A percentile compares a stretch with the other conserved stretches of the same genome.
Conservation (phyloP, 2,888 invertebrate genomes). For the Aleiodes testaceus region DNA sequence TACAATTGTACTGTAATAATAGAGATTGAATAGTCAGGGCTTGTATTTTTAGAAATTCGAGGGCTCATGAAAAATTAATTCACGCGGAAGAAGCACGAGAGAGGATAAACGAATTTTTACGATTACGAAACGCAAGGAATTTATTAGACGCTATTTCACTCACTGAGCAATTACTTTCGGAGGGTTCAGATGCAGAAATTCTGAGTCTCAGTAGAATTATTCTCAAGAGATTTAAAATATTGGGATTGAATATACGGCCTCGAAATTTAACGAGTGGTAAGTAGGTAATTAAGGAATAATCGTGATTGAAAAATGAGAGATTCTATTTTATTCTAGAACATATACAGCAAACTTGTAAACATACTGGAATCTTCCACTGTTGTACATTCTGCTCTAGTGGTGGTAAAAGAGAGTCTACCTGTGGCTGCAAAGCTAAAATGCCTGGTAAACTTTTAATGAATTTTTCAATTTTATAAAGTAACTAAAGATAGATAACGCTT, state of each 20-base stretch:
- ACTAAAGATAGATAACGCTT: not conserved
- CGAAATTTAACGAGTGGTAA: slow-evolving; percentile 34
- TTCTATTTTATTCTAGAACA: slow-evolving; percentile 46
- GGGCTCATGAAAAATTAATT: slow-evolving; percentile 30
- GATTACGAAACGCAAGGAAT: slow-evolving; percentile 63
- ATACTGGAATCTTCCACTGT: slow-evolving; percentile 85
- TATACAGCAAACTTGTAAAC: slow-evolving; percentile 67
- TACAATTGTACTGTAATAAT: not conserved
- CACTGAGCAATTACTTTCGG: slow-evolving; percentile 75
- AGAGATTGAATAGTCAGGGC: not conserved
- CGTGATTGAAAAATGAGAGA: not conserved
- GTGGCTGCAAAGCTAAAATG: slow-evolving; percentile 85
- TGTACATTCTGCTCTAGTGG: slow-evolving; percentile 88
- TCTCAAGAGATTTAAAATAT: slow-evolving; percentile 77
- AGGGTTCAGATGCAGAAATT: slow-evolving; percentile 82
- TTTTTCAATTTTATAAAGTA: not conserved
- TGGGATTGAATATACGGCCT: slow-evolving; percentile 51
- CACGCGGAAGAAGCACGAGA: slow-evolving; percentile 64
- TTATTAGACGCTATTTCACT: slow-evolving; percentile 66
- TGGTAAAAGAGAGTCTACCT: slow-evolving; percentile 80
- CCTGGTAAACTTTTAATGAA: slow-evolving; percentile 75
- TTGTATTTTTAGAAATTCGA: not conserved
- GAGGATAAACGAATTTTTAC: slow-evolving; percentile 65
- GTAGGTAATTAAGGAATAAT: not conserved
- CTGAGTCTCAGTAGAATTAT: slow-evolving; percentile 80